Evolutionary conservation across 1,140 invertebrate species (phyloP), one percentile per base, ranked within the genome.

Genomic region (Notospermus geniculatus): DNA sequence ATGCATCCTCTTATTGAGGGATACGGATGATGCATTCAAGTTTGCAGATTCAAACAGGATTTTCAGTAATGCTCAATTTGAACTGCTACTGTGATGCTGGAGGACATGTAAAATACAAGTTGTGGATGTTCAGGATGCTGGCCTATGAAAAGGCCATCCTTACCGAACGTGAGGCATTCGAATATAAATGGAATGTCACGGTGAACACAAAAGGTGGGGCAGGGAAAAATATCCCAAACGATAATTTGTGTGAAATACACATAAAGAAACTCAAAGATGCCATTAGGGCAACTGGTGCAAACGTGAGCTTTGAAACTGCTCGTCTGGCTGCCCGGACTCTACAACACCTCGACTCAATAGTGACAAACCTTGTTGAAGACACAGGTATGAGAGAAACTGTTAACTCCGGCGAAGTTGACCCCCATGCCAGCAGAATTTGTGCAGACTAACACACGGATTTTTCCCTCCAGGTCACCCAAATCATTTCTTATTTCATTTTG

Each of bases 101-200:
- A 23, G n/a, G n/a, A 23, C 46, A 50, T n/a, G n/a, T n/a, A 19
- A 50, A 50, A 50, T 50, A 50, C 46, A 19, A 27, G n/a, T 7
- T 50, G n/a, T 50, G 46, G 46, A 19, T 50, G n/a, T 50, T 19
- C 9, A 5, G 46, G 4, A 50, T 50, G 46, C n/a, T 23, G n/a
- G 46, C 46, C 4, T 50, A 50, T n/a, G 46, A 50, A 50, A 19
- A 9, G 4, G 46, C 46, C n/a, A 19, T 50, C 9, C n/a, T 50
- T 4, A 50, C 46, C 4, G 46, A 50, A 50, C n/a, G 25, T 7
- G 46, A 50, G n/a, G 46, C 46, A 9, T 50, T 7, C 46, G 46
- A 50, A 50, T 50, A 50, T 50, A 27, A 50, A 27, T 50, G 46
- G 46, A 50, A 50, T 27, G 25, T 50, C 9, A 27, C 19, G n/a